These are phyloP conservation scores for Lepidurus arcticus DNA, from an alignment of 1,140 invertebrate species.

Conservation along the genomic window DNA sequence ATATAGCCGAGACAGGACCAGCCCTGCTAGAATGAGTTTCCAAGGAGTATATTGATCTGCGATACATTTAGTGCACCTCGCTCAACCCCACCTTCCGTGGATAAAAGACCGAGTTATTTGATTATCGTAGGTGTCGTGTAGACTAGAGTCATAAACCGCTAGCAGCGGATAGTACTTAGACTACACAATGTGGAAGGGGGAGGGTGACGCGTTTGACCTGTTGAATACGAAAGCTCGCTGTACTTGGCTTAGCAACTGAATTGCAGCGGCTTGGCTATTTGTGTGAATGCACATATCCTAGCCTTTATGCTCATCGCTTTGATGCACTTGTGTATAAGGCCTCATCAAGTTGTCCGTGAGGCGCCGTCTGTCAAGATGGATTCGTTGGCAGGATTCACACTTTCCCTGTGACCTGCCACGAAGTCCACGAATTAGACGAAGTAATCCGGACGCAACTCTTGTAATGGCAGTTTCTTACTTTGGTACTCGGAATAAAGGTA, in stretches of 20 bases:
- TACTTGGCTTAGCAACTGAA: not conserved
- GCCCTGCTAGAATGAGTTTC: too few relatives aligned
- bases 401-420: too few relatives aligned
- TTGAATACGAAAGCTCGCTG: not conserved
- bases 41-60: too few relatives aligned
- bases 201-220: not conserved
- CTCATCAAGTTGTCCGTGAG: not conserved
- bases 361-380: not conserved
- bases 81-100: too few relatives aligned
- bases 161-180: not conserved
- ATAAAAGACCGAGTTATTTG: not conserved
- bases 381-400: not conserved
- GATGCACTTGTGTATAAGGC: not conserved
- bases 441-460: too few relatives aligned
- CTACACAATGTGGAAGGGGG: not conserved
- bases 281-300: not conserved
- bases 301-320: not conserved
- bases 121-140: not conserved
- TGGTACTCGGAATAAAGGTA: too few relatives aligned
- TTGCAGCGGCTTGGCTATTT: not conserved
- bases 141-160: not conserved
- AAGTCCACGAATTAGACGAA: too few relatives aligned
- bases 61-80: too few relatives aligned
- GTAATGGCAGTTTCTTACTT: too few relatives aligned
- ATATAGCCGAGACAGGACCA: too few relatives aligned